Evolutionary conservation across 1,140 invertebrate species (phyloP).

Genomic region (Theocolax elegans): DNA sequence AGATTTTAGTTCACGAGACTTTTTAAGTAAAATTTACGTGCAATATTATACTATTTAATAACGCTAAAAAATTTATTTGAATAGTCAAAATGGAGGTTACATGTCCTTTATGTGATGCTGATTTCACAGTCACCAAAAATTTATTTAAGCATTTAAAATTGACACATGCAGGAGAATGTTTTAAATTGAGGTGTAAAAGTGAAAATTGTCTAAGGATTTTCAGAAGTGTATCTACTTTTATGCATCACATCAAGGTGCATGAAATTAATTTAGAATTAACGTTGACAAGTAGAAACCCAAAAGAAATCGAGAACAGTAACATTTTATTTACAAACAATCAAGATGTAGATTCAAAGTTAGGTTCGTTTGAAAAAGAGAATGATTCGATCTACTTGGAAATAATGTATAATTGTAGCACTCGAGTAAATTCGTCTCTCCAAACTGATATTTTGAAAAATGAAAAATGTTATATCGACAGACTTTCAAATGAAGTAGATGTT

Average conservation of each 20-base stretch:
- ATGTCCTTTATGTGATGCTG: slow-evolving; percentile 41
- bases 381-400: background rate
- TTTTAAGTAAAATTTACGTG: too few relatives aligned
- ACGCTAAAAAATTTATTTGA: background rate
- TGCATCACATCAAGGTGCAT: slow-evolving; percentile 37
- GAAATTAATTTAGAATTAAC: slow-evolving; percentile 19
- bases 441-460: slow-evolving; percentile 3
- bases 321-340: too few relatives aligned
- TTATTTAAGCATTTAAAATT: slow-evolving; percentile 42
- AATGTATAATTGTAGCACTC: slow-evolving; percentile 2
- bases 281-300: slow-evolving; percentile 24
- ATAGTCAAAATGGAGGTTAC: slow-evolving; percentile 20
- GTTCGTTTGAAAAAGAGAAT: background rate
- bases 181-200: slow-evolving; percentile 36
- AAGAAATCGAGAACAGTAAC: too few relatives aligned
- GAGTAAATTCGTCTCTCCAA: background rate
- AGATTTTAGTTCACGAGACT: too few relatives aligned
- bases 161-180: slow-evolving; percentile 35
- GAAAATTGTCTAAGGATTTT: slow-evolving; percentile 35
- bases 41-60: slow-evolving; percentile 8
- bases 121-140: slow-evolving; percentile 5
- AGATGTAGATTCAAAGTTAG: too few relatives aligned
- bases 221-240: slow-evolving; percentile 40
- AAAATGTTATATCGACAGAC: too few relatives aligned
- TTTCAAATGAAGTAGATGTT: slow-evolving; percentile 3